These are phyloP conservation scores for Anguilla obscura DNA, from an alignment of 2,797 vertebrate genomes.

Conservation along the genomic window DNA sequence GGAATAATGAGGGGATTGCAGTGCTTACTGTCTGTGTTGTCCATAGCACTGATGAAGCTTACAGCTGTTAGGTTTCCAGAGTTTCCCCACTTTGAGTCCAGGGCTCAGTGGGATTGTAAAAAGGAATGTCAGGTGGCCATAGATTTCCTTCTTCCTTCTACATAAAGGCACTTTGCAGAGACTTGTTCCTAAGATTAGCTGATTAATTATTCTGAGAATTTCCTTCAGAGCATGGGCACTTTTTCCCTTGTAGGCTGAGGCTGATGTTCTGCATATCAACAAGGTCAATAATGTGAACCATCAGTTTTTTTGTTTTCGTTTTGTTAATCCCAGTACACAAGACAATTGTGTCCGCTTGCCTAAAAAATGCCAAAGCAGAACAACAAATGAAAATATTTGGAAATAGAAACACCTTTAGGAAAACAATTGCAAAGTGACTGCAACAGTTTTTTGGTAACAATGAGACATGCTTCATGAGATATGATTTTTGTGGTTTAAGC, in stretches of 20 bases:
- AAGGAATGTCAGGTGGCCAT: neutral
- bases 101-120: neutral
- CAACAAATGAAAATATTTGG: neutral
- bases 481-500: neutral
- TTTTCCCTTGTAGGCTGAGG: neutral
- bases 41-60: neutral
- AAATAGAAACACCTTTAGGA: neutral
- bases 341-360: neutral
- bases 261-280: neutral
- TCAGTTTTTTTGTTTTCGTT: neutral
- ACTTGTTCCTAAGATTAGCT: neutral
- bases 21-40: neutral
- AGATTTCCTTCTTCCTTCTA: neutral
- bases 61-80: neutral
- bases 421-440: neutral
- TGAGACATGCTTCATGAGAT: neutral
- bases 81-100: neutral
- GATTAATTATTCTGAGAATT: conserved; percentile 10
- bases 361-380: neutral
- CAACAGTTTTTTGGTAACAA: neutral
- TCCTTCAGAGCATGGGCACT: neutral
- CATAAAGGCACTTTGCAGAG: neutral
- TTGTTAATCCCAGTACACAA: neutral
- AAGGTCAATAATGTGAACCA: neutral
- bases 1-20: neutral